Evolutionary conservation across 37 sponge, comb jelly and placozoan species (phyloP).

Genomic region (Beroe ovata): DNA sequence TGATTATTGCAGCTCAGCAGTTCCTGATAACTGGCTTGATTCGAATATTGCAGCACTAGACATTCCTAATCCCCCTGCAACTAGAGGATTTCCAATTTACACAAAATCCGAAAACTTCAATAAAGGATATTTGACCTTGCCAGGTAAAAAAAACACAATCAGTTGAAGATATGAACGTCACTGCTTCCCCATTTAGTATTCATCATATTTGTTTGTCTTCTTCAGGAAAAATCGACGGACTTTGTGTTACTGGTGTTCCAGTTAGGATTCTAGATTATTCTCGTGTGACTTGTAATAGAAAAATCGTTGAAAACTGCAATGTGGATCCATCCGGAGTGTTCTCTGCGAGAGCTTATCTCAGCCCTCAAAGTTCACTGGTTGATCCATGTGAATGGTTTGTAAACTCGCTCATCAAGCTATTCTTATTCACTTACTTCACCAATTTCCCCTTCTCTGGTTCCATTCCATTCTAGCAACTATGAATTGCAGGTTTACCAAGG

Average conservation of each 20-base stretch:
- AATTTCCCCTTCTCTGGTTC: too few relatives aligned
- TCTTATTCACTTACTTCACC: too few relatives aligned
- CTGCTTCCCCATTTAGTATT: too few relatives aligned
- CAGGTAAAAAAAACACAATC: background rate
- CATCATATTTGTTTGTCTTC: too few relatives aligned
- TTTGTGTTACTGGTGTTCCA: background rate
- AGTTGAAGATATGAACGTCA: background rate
- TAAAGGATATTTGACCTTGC: background rate
- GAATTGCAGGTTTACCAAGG: slow-evolving; percentile 2
- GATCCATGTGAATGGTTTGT: slow-evolving; percentile 37
- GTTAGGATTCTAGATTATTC: background rate
- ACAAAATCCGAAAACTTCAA: background rate
- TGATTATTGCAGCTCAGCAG: background rate
- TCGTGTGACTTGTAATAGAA: background rate
- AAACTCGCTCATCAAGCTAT: too few relatives aligned
- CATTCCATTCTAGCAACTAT: too few relatives aligned
- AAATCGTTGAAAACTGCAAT: background rate
- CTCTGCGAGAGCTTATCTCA: background rate
- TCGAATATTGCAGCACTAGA: background rate
- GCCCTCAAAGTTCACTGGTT: background rate
- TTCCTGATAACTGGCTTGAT: background rate
- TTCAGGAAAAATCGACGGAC: background rate
- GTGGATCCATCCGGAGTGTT: background rate
- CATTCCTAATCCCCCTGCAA: background rate
- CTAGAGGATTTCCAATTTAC: background rate